Evolutionary conservation across 2,113 vertebrate species (phyloP), one percentile per base, ranked within the genome.

Genomic region (Hemibagrus wyckioides): DNA sequence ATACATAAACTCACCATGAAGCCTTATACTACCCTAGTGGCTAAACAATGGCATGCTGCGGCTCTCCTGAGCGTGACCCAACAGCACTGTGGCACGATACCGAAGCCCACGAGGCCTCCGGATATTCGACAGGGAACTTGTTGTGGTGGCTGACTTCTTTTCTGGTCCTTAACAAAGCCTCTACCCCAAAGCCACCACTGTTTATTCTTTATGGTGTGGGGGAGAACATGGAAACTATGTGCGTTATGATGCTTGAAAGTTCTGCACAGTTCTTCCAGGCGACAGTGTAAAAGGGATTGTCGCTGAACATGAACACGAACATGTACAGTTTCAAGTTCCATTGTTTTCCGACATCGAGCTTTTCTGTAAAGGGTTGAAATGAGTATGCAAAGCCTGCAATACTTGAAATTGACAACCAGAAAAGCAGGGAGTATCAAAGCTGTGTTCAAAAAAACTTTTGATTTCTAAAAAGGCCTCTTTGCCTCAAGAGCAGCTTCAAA

Each of bases 21-120:
- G 77, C 86, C 84, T 57, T 67, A 73, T 63, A 30, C 63, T 71
- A 69, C 36, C 88, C 83, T 86, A 44, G 84, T 44, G 86, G 81
- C 76, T 88, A 88, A 88, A 90, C 84, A 88, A 85, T 82, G 67
- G 88, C 67, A 65, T 89, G 80, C 84, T 65, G 76, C 82, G 48
- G 76, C 80, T 41, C 48, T 76, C 63, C 81, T 61, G 28, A 88
- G 57, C 30, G 4, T 65, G 56, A 73, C 87, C 87, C 50, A 73
- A 89, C 79, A 87, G 80, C 65, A 54, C 80, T 71, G 52, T 80
- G 84, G 79, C 80, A 88, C 25, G 84, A 41, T 67, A 81, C 73
- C 33, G 54, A 56, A 44, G 59, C 77, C 80, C 71, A 71, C 25
- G 23, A 86, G 57, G 69, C 44, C 50, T 48, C 57, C 57, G 67